Conservation (phyloP, 2,888 invertebrate genomes). For the Scaptomyza reducta region DNA sequence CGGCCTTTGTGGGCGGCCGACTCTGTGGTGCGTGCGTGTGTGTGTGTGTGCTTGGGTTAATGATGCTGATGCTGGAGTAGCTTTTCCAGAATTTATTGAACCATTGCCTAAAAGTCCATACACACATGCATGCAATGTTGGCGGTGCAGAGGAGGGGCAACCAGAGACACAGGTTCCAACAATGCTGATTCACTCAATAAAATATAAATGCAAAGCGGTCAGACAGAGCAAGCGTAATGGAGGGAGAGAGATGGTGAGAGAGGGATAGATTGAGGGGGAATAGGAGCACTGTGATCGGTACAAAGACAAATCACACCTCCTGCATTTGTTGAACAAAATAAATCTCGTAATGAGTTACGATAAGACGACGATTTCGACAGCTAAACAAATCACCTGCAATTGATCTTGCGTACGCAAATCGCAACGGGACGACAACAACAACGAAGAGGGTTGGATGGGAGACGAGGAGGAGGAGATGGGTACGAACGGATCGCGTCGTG, state of each 20-base stretch:
- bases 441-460: background rate
- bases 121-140: constrained; percentile 25
- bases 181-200: constrained; percentile 75
- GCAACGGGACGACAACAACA: constrained; percentile 30
- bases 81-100: constrained; percentile 81
- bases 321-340: constrained; percentile 85
- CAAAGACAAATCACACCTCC: constrained; percentile 84
- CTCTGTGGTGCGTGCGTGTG: constrained; percentile 29
- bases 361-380: constrained; percentile 85
- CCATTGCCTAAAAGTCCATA: constrained; percentile 79
- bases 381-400: constrained; percentile 85
- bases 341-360: constrained; percentile 85
- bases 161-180: constrained; percentile 22
- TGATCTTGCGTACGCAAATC: constrained; percentile 82
- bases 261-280: background rate
- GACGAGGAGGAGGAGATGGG: background rate
- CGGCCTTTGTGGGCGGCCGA: constrained; percentile 75
- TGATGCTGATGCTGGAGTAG: constrained; percentile 62
- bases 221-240: no score
- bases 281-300: constrained; percentile 63
- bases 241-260: background rate
- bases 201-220: constrained; percentile 63
- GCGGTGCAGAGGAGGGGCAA: background rate
- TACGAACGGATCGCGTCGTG: constrained; percentile 44
- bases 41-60: constrained; percentile 57